Percentiles rank a stretch among this genome's conserved stretches.
Conservation (phyloP, 2,797 vertebrate species). For the Synanceia verrucosa region DNA sequence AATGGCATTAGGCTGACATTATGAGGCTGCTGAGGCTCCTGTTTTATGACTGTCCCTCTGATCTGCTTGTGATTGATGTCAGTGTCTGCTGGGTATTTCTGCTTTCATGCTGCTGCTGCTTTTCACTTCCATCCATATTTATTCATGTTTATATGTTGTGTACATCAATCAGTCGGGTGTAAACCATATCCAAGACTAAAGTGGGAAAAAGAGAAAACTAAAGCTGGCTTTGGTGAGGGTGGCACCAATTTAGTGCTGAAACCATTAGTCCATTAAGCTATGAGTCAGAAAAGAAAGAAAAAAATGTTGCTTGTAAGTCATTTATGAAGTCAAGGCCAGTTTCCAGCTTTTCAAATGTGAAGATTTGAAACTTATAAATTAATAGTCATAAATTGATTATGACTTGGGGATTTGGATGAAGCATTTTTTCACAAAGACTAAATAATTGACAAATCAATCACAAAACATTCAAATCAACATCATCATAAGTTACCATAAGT, state of each 20-base stretch:
- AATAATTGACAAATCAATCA: neutral
- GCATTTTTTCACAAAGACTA: neutral
- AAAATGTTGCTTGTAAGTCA: neutral
- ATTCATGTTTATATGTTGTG: neutral
- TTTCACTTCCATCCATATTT: neutral
- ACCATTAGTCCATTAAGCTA: neutral
- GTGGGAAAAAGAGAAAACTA: no score
- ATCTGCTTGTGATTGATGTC: neutral
- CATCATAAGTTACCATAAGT: neutral
- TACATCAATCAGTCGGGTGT: no score
- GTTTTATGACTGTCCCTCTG: neutral
- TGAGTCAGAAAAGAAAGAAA: neutral
- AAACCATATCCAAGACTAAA: neutral
- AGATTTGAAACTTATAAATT: neutral
- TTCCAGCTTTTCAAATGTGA: neutral
- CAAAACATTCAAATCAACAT: no score
- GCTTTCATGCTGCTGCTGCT: neutral
- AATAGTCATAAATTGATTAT: neutral
- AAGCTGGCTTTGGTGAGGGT: no score
- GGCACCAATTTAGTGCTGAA: no score
- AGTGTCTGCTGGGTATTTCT: neutral
- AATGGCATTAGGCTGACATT: neutral
- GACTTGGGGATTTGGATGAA: neutral
- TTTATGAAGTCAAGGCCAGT: neutral
- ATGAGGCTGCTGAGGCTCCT: neutral